These are phyloP conservation scores for Bombus pascuorum DNA, from an alignment of 1,140 invertebrate genomes.

Conservation along the genomic window DNA sequence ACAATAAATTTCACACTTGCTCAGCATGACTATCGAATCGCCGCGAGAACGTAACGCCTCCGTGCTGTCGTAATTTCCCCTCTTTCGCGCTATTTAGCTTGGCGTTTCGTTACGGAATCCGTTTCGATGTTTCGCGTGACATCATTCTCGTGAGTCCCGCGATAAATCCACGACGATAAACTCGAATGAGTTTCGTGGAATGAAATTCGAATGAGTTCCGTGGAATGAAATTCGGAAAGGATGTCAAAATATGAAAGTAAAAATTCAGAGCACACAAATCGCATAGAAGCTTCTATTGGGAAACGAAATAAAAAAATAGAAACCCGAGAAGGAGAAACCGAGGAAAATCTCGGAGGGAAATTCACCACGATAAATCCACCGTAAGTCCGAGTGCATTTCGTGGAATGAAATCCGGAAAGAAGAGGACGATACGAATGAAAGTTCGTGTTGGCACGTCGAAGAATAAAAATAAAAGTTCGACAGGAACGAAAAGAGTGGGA, in stretches of 20 bases:
- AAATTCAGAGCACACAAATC: not conserved
- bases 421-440: too few species aligned
- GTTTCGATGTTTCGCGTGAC: not conserved
- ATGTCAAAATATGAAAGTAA: not conserved
- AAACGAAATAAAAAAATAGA: not conserved
- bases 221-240: too few species aligned
- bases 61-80: slow-evolving; percentile 36
- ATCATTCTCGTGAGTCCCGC: not conserved
- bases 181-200: not conserved
- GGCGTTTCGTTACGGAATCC: slow-evolving; percentile 11
- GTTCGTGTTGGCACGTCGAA: too few species aligned
- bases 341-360: slow-evolving; percentile 69
- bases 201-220: too few species aligned
- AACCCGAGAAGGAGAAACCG: not conserved
- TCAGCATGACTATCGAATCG: slow-evolving; percentile 53
- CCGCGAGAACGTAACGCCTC: slow-evolving; percentile 42
- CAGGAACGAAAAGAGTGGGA: not conserved
- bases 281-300: not conserved
- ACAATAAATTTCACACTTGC: slow-evolving; percentile 58
- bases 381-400: too few species aligned
- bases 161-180: not conserved
- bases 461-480: not conserved
- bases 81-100: not conserved
- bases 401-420: too few species aligned
- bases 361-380: too few species aligned